phyloP scores from a whole-genome alignment of 2,888 invertebrate species.

The Chymomyza caudatula region DNA sequence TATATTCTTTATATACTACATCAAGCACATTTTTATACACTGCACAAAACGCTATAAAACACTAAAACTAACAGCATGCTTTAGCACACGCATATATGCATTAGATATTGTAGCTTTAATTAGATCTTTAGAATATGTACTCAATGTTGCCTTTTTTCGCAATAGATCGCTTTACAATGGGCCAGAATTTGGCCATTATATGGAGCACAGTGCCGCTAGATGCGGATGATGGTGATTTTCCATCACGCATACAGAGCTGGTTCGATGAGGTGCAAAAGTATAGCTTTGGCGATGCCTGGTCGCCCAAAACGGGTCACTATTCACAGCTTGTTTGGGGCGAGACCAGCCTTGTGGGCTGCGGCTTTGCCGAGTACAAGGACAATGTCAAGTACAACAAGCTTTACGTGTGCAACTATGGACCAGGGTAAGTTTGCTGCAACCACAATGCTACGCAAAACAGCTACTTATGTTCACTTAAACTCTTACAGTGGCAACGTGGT shows the following conservation, averaged over 20 bases:
- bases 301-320: slow-evolving; percentile 88
- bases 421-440: slow-evolving; percentile 80
- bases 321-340: slow-evolving; percentile 95
- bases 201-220: slow-evolving; percentile 84
- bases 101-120: neutral
- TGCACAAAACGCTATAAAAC: slow-evolving; percentile 45
- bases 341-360: slow-evolving; percentile 91
- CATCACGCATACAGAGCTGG: slow-evolving; percentile 87
- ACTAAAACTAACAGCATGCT: slow-evolving; percentile 60
- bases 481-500: slow-evolving; percentile 85
- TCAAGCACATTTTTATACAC: neutral
- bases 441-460: neutral
- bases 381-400: slow-evolving; percentile 88
- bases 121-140: neutral
- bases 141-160: neutral
- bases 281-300: slow-evolving; percentile 83
- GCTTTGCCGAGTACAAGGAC: slow-evolving; percentile 90
- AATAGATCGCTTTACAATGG: slow-evolving; percentile 85
- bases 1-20: neutral
- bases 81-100: slow-evolving; percentile 8
- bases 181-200: slow-evolving; percentile 90
- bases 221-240: slow-evolving; percentile 84
- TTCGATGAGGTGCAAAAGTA: slow-evolving; percentile 87
- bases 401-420: slow-evolving; percentile 92
- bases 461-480: neutral